phyloP scores from a whole-genome alignment of 2,888 invertebrate genomes.

The Tuta absoluta region DNA sequence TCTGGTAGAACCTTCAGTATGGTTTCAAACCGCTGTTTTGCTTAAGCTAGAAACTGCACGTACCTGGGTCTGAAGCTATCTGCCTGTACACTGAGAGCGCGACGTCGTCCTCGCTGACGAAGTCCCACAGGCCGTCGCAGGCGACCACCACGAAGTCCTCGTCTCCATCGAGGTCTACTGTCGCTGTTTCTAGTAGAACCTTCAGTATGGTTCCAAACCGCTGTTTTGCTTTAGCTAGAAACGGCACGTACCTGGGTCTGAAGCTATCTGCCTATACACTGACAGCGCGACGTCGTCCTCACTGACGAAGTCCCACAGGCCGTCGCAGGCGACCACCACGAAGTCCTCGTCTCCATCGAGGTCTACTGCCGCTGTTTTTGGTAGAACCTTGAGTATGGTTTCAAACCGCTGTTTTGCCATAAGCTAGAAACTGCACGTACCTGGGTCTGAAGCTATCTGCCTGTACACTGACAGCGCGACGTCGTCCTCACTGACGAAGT shows the following conservation, averaged over 20 bases:
- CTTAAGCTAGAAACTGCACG: constrained; percentile 53
- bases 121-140: constrained; percentile 97
- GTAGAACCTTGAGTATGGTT: constrained; percentile 91
- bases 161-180: constrained; percentile 87
- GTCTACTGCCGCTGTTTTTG: constrained; percentile 88
- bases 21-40: constrained; percentile 90
- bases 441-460: constrained; percentile 83
- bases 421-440: constrained; percentile 83
- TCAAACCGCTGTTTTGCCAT: too few relatives aligned
- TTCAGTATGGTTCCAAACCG: constrained; percentile 93
- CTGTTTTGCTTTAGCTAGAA: too few relatives aligned
- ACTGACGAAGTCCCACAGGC: constrained; percentile 92
- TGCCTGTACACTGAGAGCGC: constrained; percentile 87
- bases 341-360: constrained; percentile 94
- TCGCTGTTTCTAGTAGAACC: constrained; percentile 90
- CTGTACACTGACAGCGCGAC: constrained; percentile 88
- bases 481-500: constrained; percentile 87
- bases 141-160: constrained; percentile 96
- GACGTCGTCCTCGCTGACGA: constrained; percentile 86
- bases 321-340: constrained; percentile 95
- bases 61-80: constrained; percentile 84
- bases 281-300: constrained; percentile 86
- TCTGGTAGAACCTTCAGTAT: constrained; percentile 92
- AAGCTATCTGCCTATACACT: constrained; percentile 85
- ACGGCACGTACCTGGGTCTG: too few relatives aligned